Percentiles rank a stretch among this genome's conserved stretches.
Evolutionary conservation across 2,113 vertebrate species (phyloP).

Genomic region (Eonycteris spelaea): DNA sequence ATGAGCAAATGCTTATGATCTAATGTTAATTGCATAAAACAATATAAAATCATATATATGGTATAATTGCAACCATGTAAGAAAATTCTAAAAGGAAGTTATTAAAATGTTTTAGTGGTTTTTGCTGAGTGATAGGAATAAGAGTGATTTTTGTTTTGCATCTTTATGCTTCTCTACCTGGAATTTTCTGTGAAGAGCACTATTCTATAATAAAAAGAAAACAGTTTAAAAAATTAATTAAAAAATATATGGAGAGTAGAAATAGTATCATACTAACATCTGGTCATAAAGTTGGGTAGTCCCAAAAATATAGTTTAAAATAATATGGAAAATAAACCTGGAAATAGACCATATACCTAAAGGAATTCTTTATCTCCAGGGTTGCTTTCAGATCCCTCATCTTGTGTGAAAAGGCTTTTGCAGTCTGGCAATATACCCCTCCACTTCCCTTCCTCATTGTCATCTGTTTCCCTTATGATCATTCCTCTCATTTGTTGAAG

Average conservation of each 20-base stretch:
- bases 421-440: not conserved
- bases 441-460: not conserved
- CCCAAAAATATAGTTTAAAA: not conserved
- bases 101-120: not conserved
- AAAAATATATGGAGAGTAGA: not conserved
- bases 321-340: not conserved
- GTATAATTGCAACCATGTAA: not conserved
- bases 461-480: not conserved
- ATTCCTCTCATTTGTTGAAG: not conserved
- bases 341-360: not conserved
- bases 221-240: not conserved
- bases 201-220: not conserved
- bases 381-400: not conserved
- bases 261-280: not conserved
- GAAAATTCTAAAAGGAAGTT: not conserved
- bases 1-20: not conserved
- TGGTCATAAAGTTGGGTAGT: not conserved
- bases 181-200: slow-evolving; percentile 12
- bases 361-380: not conserved
- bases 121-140: not conserved
- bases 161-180: slow-evolving; percentile 9
- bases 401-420: not conserved
- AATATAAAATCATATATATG: not conserved
- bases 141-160: slow-evolving; percentile 9
- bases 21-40: not conserved